A percentile compares a stretch with the other conserved stretches of the same genome.
Evolutionary conservation across 2,888 invertebrate species (phyloP).

Genomic region (Podotricha telesiphe): DNA sequence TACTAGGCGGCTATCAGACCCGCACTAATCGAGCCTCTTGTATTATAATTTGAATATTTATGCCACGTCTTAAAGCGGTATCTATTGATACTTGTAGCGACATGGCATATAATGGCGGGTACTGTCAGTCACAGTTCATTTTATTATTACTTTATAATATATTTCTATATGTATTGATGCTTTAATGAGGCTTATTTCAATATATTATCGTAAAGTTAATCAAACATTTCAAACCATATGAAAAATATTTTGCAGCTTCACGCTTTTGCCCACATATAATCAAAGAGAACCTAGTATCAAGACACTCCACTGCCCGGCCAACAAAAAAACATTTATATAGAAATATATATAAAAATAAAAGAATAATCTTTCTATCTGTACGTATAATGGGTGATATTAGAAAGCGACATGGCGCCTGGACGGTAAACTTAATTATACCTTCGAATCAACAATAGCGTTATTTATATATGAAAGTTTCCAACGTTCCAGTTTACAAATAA

Average conservation of each 20-base stretch:
- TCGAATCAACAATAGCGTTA: constrained; percentile 53
- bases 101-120: constrained; percentile 44
- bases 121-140: constrained; percentile 28
- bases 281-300: neutral
- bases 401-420: constrained; percentile 66
- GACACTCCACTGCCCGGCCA: neutral
- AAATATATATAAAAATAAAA: constrained; percentile 10
- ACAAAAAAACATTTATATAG: neutral
- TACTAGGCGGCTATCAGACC: neutral
- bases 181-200: neutral
- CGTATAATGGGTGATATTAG: constrained; percentile 63
- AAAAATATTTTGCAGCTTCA: too few species aligned
- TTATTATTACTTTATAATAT: neutral
- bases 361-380: constrained; percentile 46
- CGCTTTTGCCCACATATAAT: too few species aligned
- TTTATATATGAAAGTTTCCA: constrained; percentile 49
- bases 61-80: constrained; percentile 14
- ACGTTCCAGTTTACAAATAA: constrained; percentile 18
- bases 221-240: too few species aligned
- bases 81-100: constrained; percentile 25
- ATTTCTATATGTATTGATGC: neutral
- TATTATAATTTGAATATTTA: constrained; percentile 16
- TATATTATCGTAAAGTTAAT: too few species aligned
- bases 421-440: constrained; percentile 62
- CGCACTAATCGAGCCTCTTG: constrained; percentile 1